Percentiles rank a stretch among this genome's conserved stretches.
phyloP scores from a whole-genome alignment of 2,888 invertebrate genomes.

The Agonopterix alstromeriana region DNA sequence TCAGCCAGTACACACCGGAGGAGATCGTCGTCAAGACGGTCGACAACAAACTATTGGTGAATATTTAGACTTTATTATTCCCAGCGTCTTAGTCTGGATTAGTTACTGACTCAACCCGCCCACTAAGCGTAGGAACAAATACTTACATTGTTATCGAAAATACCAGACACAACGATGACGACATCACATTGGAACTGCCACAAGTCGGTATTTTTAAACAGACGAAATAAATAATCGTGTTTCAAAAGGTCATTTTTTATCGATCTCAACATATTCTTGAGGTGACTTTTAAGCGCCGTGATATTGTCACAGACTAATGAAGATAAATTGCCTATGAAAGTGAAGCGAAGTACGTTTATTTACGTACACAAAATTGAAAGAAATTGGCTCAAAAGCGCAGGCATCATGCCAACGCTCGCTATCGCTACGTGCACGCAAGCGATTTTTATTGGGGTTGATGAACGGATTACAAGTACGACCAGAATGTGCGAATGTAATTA shows the following conservation, averaged over 20 bases:
- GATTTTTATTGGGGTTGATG: slow-evolving; percentile 38
- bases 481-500: background rate
- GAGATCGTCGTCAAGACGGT: slow-evolving; percentile 99
- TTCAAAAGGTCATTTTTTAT: background rate
- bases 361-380: slow-evolving; percentile 27
- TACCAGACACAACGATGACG: too few species aligned
- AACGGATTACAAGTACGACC: slow-evolving; percentile 14
- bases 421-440: slow-evolving; percentile 29
- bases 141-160: too few species aligned
- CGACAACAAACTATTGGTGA: slow-evolving; percentile 96
- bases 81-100: too few species aligned
- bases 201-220: too few species aligned
- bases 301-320: slow-evolving; percentile 33
- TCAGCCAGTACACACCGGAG: slow-evolving; percentile 97
- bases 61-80: slow-evolving; percentile 29
- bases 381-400: slow-evolving; percentile 36
- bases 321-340: slow-evolving; percentile 37
- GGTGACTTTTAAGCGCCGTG: slow-evolving; percentile 7
- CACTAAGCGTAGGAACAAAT: too few species aligned
- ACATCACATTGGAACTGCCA: too few species aligned
- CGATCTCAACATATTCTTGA: background rate
- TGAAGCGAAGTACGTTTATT: slow-evolving; percentile 33
- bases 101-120: too few species aligned
- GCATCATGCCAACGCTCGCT: slow-evolving; percentile 47
- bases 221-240: slow-evolving; percentile 2